Conservation (phyloP, 2,797 vertebrate genomes). For the Pipistrellus pipistrellus region DNA sequence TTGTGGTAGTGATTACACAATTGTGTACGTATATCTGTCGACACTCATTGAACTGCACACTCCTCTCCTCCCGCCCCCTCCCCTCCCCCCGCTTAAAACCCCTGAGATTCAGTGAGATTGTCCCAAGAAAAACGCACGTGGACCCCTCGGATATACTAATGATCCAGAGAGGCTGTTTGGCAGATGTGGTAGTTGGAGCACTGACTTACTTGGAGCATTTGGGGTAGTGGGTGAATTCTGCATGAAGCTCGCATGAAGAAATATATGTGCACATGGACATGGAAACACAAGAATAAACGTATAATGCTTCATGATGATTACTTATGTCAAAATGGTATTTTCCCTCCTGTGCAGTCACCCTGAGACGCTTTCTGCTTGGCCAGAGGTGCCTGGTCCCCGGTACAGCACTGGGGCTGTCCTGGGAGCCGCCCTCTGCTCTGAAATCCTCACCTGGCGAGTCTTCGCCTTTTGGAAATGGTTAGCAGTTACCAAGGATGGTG, state of each 20-base stretch:
- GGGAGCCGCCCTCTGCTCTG: background rate
- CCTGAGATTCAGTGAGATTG: background rate
- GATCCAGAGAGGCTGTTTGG: background rate
- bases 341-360: background rate
- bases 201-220: background rate
- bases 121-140: background rate
- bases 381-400: background rate
- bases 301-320: constrained; percentile 7
- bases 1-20: background rate
- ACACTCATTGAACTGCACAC: background rate
- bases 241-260: background rate
- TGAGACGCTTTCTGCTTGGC: background rate
- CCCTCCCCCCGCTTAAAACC: too few species aligned
- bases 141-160: background rate
- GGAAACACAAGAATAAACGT: background rate
- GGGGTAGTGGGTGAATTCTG: background rate
- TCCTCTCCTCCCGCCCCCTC: background rate
- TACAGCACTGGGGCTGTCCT: background rate
- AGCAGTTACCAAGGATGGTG: background rate
- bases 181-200: background rate
- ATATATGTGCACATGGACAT: background rate
- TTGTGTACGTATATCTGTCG: background rate
- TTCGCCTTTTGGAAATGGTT: background rate
- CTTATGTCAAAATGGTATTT: background rate
- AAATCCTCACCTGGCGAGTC: background rate